phyloP scores from a whole-genome alignment of 1,140 invertebrate genomes.

The Lerema accius region DNA sequence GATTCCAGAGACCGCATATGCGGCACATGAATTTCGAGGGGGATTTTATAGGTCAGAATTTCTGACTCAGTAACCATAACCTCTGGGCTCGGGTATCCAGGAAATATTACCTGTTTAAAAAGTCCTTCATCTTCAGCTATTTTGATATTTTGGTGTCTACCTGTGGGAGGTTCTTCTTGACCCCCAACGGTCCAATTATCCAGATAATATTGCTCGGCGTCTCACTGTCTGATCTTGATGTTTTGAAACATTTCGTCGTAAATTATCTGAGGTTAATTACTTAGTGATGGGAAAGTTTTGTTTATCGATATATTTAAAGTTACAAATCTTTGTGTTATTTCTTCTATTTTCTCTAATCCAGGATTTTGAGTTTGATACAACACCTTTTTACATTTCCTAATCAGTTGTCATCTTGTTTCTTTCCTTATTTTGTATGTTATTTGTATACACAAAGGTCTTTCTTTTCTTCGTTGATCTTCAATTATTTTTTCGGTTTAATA shows the following conservation, averaged over 20 bases:
- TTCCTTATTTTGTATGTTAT: neutral
- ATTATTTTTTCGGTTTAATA: no score
- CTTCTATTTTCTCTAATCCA: neutral
- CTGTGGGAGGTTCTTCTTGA: neutral
- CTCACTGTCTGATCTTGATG: slow-evolving; percentile 19
- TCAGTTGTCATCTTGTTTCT: neutral
- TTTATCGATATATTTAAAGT: slow-evolving; percentile 12
- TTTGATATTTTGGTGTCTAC: no score
- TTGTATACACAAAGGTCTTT: neutral
- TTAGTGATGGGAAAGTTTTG: slow-evolving; percentile 16
- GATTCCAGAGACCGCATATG: no score
- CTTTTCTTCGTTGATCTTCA: neutral
- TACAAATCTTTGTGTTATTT: neutral
- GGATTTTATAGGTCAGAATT: no score
- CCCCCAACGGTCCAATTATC: neutral
- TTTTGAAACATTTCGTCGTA: slow-evolving; percentile 21
- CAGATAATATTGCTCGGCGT: slow-evolving; percentile 1
- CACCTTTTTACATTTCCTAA: neutral
- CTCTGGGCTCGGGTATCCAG: no score
- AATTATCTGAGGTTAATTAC: slow-evolving; percentile 25
- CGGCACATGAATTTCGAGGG: no score
- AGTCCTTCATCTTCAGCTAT: no score
- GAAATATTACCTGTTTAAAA: no score
- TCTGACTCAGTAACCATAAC: no score
- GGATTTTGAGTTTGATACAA: neutral